Evolutionary conservation across 2,888 invertebrate species (phyloP).

Genomic region (Philereme transversata): DNA sequence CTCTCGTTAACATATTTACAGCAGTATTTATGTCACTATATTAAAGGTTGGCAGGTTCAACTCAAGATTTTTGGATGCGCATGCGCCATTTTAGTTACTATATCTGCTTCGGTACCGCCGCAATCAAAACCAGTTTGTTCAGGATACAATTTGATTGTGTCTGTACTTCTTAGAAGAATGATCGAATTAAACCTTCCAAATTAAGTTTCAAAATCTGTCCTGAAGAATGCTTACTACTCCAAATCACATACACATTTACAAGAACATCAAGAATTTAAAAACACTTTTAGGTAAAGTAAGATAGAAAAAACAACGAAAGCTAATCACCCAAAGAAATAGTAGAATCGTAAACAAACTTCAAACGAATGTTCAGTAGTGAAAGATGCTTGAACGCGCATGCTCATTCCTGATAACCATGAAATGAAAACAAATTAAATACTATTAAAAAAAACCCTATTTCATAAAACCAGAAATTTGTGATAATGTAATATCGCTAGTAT

Average conservation of each 20-base stretch:
- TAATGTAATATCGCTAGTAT: too few relatives aligned
- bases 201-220: conserved; percentile 4
- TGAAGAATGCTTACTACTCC: conserved; percentile 31
- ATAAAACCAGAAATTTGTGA: not conserved
- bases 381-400: conserved; percentile 51
- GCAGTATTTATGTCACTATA: not conserved
- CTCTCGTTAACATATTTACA: not conserved
- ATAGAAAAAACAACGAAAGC: conserved; percentile 4
- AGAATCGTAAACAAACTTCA: conserved; percentile 43
- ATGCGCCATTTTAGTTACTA: not conserved
- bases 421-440: conserved; percentile 13
- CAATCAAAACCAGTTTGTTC: not conserved
- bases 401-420: conserved; percentile 55
- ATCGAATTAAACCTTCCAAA: too few relatives aligned
- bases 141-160: too few relatives aligned
- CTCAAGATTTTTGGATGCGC: not conserved
- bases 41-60: not conserved
- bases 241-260: conserved; percentile 1
- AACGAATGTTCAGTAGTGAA: conserved; percentile 28
- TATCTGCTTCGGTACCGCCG: not conserved
- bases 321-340: conserved; percentile 11
- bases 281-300: conserved; percentile 1
- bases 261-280: not conserved
- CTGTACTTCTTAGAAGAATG: too few relatives aligned
- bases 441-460: not conserved